phyloP scores from a whole-genome alignment of 2,797 vertebrate species.

The Macroramphosus scolopax region DNA sequence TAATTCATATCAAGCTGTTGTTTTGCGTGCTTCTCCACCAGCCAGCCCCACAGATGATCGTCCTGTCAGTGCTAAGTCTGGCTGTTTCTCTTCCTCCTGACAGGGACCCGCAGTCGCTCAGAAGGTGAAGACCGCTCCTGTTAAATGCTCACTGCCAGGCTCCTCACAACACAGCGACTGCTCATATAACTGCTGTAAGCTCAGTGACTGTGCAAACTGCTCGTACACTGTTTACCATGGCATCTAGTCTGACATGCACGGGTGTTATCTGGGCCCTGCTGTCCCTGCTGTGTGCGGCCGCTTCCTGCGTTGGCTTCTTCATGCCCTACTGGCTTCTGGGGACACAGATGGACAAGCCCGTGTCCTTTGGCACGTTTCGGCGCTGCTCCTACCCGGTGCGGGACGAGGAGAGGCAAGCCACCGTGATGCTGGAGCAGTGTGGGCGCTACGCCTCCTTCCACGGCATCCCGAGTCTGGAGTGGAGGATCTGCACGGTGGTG shows the following conservation, averaged over 20 bases:
- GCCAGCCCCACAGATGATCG: slow-evolving; percentile 1
- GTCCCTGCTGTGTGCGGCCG: slow-evolving; percentile 89
- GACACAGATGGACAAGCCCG: slow-evolving; percentile 90
- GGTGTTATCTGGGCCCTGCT: slow-evolving; percentile 90
- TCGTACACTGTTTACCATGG: slow-evolving; percentile 74
- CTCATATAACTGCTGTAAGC: slow-evolving; percentile 48
- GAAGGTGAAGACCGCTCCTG: slow-evolving; percentile 61
- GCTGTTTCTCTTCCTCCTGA: slow-evolving; percentile 33
- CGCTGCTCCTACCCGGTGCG: slow-evolving; percentile 94
- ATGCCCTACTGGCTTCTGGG: slow-evolving; percentile 99
- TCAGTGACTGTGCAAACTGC: slow-evolving; percentile 48
- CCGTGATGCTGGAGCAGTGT: slow-evolving; percentile 96
- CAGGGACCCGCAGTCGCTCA: slow-evolving; percentile 68
- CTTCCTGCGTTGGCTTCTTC: slow-evolving; percentile 95
- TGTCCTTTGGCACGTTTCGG: slow-evolving; percentile 95
- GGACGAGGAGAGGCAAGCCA: slow-evolving; percentile 88
- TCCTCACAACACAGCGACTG: slow-evolving; percentile 44
- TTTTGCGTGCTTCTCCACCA: too few relatives aligned
- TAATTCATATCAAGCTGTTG: too few relatives aligned
- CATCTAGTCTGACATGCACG: slow-evolving; percentile 89
- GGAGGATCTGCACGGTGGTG: slow-evolving; percentile 95
- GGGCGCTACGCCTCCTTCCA: slow-evolving; percentile 95
- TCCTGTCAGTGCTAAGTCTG: slow-evolving; percentile 20
- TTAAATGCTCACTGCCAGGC: slow-evolving; percentile 55
- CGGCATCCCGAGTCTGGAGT: slow-evolving; percentile 92